A percentile compares a stretch with the other conserved stretches of the same genome.
Evolutionary conservation across 2,113 vertebrate genomes (phyloP).

Genomic region (Syngnathus typhle): DNA sequence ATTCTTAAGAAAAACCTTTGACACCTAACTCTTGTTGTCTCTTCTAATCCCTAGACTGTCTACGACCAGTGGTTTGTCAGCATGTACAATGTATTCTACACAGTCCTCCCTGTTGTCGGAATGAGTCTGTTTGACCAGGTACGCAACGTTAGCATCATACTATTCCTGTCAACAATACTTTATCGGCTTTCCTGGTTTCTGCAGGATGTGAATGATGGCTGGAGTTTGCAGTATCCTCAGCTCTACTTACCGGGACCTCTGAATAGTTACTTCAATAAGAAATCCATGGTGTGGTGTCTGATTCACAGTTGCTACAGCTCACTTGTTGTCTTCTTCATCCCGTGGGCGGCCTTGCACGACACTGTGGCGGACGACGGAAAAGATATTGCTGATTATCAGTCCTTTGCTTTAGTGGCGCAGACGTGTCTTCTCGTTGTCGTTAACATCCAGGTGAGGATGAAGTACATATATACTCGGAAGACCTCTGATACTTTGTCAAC

Average conservation of each 20-base stretch:
- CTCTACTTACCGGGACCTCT: slow-evolving; percentile 85
- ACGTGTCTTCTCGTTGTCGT: slow-evolving; percentile 84
- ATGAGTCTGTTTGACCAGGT: slow-evolving; percentile 96
- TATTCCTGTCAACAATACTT: no score
- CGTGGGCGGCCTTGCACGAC: slow-evolving; percentile 78
- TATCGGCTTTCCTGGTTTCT: neutral
- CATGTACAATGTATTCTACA: slow-evolving; percentile 90
- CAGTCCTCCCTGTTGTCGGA: slow-evolving; percentile 84
- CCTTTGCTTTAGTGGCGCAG: slow-evolving; percentile 86
- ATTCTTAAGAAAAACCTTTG: neutral
- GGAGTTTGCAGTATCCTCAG: slow-evolving; percentile 85
- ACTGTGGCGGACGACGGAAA: slow-evolving; percentile 81
- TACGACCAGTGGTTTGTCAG: slow-evolving; percentile 96
- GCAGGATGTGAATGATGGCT: slow-evolving; percentile 88
- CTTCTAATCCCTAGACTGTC: slow-evolving; percentile 73
- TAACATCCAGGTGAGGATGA: slow-evolving; percentile 76
- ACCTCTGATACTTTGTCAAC: neutral
- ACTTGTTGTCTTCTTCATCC: slow-evolving; percentile 88
- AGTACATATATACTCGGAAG: neutral
- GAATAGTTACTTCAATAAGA: slow-evolving; percentile 86
- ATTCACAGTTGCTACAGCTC: slow-evolving; percentile 89
- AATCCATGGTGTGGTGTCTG: slow-evolving; percentile 76
- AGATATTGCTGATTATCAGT: slow-evolving; percentile 87
- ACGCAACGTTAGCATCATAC: slow-evolving; percentile 6
- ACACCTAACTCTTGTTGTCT: neutral